A percentile compares a stretch with the other conserved stretches of the same genome.
Evolutionary conservation across 2,888 invertebrate species (phyloP).

Genomic region (Cacoxenus indagator): DNA sequence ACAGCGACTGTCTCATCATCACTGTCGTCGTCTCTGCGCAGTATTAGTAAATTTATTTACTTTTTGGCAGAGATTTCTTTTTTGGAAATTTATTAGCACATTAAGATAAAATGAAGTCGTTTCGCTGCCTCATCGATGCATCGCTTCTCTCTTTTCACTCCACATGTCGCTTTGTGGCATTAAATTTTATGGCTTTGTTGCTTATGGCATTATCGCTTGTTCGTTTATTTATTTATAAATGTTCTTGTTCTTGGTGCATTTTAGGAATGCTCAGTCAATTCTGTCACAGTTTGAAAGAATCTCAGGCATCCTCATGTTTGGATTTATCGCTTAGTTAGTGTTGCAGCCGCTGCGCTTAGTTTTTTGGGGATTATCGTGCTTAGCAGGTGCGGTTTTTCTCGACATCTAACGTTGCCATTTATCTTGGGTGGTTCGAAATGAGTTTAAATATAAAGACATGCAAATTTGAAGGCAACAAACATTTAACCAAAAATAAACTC

Average conservation of each 20-base stretch:
- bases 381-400: slow-evolving; percentile 23
- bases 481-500: no score
- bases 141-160: background rate
- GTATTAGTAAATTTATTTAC: slow-evolving; percentile 62
- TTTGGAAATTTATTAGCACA: slow-evolving; percentile 67
- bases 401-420: slow-evolving; percentile 8
- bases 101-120: slow-evolving; percentile 67
- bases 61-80: slow-evolving; percentile 62
- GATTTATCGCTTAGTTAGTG: slow-evolving; percentile 44
- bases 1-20: slow-evolving; percentile 18
- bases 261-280: slow-evolving; percentile 42
- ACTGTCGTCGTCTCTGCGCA: slow-evolving; percentile 49
- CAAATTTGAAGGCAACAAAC: no score
- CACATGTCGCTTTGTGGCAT: slow-evolving; percentile 38
- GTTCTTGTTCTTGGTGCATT: slow-evolving; percentile 39
- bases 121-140: slow-evolving; percentile 29
- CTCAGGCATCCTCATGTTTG: slow-evolving; percentile 47
- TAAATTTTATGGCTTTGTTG: slow-evolving; percentile 59
- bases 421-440: background rate
- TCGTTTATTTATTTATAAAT: slow-evolving; percentile 26
- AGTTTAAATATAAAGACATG: background rate
- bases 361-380: background rate
- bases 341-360: slow-evolving; percentile 17
- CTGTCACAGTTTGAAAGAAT: slow-evolving; percentile 49
- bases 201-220: slow-evolving; percentile 38